Base-by-base conservation (phyloP, 2,888 invertebrate genomes). In the Autographa pulchrina region DNA sequence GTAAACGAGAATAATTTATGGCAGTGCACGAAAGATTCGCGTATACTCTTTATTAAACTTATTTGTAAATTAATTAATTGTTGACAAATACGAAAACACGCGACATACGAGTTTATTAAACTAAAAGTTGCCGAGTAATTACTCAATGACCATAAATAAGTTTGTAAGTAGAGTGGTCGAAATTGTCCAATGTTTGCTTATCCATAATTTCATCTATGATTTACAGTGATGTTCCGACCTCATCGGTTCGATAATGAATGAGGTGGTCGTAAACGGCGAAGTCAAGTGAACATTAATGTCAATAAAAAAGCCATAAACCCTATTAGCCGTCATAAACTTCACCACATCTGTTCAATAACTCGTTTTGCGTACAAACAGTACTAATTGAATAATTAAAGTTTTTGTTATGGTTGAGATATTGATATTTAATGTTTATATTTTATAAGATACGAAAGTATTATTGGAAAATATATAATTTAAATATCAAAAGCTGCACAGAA, bases 231-330 rank as follows among this genome's bases (percentile, higher is more conserved):
- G 93, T 92, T 93, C 88, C 92, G 94, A 94, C 94, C 95, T 93
- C 90, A 88, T 86, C 89, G 90, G 92, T 94, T 95, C 92, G 94
- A 93, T 96, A 95, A 95, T 94, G 94, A 95, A 95, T 92, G 95
- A 94, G 94, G 77, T 88, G 93, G 90, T 94, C 92, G 92, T 95
- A 94, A 95, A 94, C 94, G 95, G 83, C 86, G 90, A 92, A 94
- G 91, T 94, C 91, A 92, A 92, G 92, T 92, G 95, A 92, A 94
- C 95, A 96, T 95, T 94, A 95, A 93, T 93, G 94, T 95, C 95
- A 96, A 96, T 96, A 95, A 95, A 96, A 95, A 94, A 93, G 89
- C 94, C 90, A 95, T 96, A 95, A 95, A 94, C 90, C 92, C 94
- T 95, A 96, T 95, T 95, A 94, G 92, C 90, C 89, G 87, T 93